phyloP scores from a whole-genome alignment of 2,888 invertebrate genomes.

The Monoplex corrugatus region DNA sequence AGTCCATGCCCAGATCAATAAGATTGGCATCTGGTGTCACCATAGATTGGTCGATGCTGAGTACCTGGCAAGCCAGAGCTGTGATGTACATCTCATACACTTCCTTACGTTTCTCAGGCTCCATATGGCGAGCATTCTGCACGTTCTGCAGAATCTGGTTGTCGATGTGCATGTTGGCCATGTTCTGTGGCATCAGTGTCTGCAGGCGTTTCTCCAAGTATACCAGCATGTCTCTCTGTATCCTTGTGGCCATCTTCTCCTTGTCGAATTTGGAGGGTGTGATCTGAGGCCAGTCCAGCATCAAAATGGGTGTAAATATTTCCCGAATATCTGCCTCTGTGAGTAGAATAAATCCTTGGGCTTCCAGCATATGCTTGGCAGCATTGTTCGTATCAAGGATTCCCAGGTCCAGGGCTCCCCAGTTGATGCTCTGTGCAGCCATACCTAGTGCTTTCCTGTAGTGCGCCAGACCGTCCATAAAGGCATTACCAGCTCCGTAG shows the following conservation, averaged over 20 bases:
- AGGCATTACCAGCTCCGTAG: slow-evolving; percentile 72
- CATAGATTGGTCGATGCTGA: slow-evolving; percentile 55
- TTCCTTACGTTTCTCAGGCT: slow-evolving; percentile 50
- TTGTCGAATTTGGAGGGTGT: slow-evolving; percentile 61
- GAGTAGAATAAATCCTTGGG: slow-evolving; percentile 53
- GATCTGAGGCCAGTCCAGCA: slow-evolving; percentile 58
- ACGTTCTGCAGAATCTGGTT: slow-evolving; percentile 56
- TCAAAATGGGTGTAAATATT: slow-evolving; percentile 60
- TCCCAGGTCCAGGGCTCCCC: slow-evolving; percentile 71
- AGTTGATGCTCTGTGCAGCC: slow-evolving; percentile 69
- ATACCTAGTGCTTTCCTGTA: slow-evolving; percentile 63
- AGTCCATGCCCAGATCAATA: slow-evolving; percentile 63
- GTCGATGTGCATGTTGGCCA: slow-evolving; percentile 45
- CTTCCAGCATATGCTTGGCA: slow-evolving; percentile 46
- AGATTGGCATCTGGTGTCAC: slow-evolving; percentile 55
- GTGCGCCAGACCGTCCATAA: slow-evolving; percentile 68
- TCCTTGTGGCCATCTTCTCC: slow-evolving; percentile 52
- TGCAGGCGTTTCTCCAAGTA: slow-evolving; percentile 51
- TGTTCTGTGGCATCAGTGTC: slow-evolving; percentile 45
- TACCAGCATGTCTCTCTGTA: slow-evolving; percentile 52
- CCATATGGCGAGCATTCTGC: slow-evolving; percentile 50
- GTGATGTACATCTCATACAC: slow-evolving; percentile 55
- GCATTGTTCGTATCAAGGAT: slow-evolving; percentile 56
- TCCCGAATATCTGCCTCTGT: slow-evolving; percentile 52
- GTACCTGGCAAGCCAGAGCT: slow-evolving; percentile 54